These are phyloP conservation scores for Aricia agestis DNA, from an alignment of 1,140 invertebrate genomes.

Conservation along the genomic window DNA sequence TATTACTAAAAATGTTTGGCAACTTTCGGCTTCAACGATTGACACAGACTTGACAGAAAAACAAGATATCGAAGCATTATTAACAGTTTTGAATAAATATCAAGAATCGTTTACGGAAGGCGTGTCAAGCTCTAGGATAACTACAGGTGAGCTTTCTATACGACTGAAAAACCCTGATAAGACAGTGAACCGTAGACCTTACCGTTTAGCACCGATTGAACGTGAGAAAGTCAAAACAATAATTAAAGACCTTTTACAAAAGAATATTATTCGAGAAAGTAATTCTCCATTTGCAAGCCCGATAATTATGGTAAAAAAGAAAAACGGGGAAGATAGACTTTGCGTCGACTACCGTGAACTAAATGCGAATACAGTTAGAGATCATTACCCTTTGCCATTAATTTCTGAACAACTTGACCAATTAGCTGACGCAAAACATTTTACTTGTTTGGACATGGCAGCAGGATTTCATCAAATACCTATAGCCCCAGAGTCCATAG, in stretches of 20 bases:
- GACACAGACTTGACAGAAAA: too few species aligned
- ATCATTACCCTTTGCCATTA: conserved; percentile 7
- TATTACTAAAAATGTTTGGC: too few species aligned
- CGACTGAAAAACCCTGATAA: conserved; percentile 29
- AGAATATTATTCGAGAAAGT: not conserved
- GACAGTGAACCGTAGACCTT: conserved; percentile 39
- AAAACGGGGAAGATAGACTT: not conserved
- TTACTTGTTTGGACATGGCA: conserved; percentile 6
- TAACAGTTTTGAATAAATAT: too few species aligned
- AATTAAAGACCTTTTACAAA: conserved; percentile 24
- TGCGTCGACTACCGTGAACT: not conserved
- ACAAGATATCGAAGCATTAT: too few species aligned
- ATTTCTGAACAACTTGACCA: conserved; percentile 10
- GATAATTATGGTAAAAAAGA: conserved; percentile 6
- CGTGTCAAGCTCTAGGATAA: too few species aligned
- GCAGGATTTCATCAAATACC: conserved; percentile 7
- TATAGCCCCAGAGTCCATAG: not conserved
- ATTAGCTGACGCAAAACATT: not conserved
- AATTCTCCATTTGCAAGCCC: not conserved
- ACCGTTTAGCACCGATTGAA: conserved; percentile 37
- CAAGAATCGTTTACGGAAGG: too few species aligned
- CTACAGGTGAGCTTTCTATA: not conserved
- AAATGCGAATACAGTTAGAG: conserved; percentile 2
- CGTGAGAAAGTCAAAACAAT: conserved; percentile 27
- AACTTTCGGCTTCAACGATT: too few species aligned